Conservation (phyloP, 1,140 invertebrate species). For the Macrotrachela quadricornifera region DNA sequence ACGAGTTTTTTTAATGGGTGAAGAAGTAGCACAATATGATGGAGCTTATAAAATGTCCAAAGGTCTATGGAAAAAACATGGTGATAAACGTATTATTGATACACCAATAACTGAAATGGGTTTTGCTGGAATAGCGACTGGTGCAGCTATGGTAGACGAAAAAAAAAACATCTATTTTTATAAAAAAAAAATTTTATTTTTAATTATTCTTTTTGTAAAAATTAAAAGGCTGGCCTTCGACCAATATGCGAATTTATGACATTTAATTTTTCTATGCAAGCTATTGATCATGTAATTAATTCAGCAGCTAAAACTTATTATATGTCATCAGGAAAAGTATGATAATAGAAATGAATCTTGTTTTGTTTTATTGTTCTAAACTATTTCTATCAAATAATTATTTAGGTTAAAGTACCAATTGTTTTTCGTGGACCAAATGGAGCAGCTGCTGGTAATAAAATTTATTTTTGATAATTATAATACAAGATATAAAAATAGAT, state of each 20-base stretch:
- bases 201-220: too few species aligned
- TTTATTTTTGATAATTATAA: too few species aligned
- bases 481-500: too few species aligned
- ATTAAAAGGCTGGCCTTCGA: too few species aligned
- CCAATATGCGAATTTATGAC: constrained; percentile 5
- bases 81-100: constrained; percentile 83
- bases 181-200: too few species aligned
- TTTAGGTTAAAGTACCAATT: neutral
- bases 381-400: too few species aligned
- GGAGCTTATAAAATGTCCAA: constrained; percentile 84
- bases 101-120: constrained; percentile 68
- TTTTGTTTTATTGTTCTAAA: too few species aligned
- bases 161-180: too few species aligned
- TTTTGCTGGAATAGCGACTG: constrained; percentile 6
- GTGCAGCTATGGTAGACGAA: too few species aligned
- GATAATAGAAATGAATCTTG: too few species aligned
- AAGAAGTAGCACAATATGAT: constrained; percentile 95
- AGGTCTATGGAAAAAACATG: constrained; percentile 94
- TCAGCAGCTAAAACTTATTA: neutral
- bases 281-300: constrained; percentile 4
- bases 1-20: constrained; percentile 74
- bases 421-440: constrained; percentile 2
- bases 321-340: constrained; percentile 1
- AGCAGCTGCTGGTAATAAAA: neutral
- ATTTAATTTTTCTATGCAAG: constrained; percentile 1